These are phyloP conservation scores for Ceryle rudis DNA, from an alignment of 2,797 vertebrate genomes.

Conservation along the genomic window DNA sequence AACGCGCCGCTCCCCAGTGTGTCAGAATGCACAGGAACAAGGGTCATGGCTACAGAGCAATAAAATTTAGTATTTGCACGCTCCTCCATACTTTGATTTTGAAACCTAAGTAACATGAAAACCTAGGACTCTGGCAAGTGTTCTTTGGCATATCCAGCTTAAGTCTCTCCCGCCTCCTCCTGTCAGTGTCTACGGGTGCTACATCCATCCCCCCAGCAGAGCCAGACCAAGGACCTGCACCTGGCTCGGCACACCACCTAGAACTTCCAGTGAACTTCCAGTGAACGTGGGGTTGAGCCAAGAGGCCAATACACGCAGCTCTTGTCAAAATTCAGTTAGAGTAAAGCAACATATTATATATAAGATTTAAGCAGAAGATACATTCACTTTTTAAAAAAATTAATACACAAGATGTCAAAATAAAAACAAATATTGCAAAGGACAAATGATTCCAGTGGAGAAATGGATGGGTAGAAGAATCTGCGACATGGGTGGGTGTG, in stretches of 20 bases:
- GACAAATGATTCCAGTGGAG: not conserved
- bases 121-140: not conserved
- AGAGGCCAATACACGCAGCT: not conserved
- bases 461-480: not conserved
- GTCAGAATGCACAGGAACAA: not conserved
- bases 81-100: not conserved
- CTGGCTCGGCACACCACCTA: rapidly evolving
- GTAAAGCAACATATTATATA: not conserved
- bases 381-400: not conserved
- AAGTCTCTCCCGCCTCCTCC: not conserved
- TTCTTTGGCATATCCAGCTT: not conserved
- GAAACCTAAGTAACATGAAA: not conserved
- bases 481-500: not conserved
- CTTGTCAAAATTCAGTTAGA: not conserved
- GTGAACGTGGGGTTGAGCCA: not conserved
- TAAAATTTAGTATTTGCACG: not conserved
- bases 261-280: not conserved
- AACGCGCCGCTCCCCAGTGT: rapidly evolving
- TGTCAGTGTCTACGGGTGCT: not conserved
- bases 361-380: not conserved
- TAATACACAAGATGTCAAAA: not conserved
- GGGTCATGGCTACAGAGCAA: not conserved
- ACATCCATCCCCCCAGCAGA: not conserved
- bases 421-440: not conserved
- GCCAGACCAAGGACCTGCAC: not conserved